Evolutionary conservation across 2,113 vertebrate species (phyloP), one percentile per base, ranked within the genome.

Genomic region (Lota lota): DNA sequence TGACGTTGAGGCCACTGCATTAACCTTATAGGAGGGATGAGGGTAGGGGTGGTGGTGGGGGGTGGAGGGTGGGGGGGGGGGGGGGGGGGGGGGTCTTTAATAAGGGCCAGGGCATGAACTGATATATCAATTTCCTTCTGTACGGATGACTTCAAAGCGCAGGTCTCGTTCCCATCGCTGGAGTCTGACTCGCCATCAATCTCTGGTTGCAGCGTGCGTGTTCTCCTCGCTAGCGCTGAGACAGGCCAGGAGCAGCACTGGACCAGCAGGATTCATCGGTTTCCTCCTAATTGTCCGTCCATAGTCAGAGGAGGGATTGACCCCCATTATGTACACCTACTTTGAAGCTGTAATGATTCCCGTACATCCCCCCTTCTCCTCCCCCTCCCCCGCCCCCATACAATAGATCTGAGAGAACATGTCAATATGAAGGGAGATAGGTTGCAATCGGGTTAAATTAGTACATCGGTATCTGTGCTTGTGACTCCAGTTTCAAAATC

Each of bases 91-190:
- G 93, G 93, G 16, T 91, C 92, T 90, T 90, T 91, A 95, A 95
- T 94, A 95, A 94, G 93, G 95, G 95, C 94, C 91, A 93, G 92
- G 92, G 94, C 92, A 97, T 96, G 95, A 88, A 93, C 89, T 90
- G 93, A 95, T 91, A 94, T 96, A 96, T 97, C 95, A 93, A 93
- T 96, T 97, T 96, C 93, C 95, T 90, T 93, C 93, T 93, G 92
- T 94, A 93, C 85, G 94, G 89, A 91, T 72, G 88, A 96, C 95
- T 98, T 98, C 95, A 98, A 98, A 99, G 95, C 77, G 90, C 76
- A 75, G 77, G 91, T 84, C 91, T 93, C 85, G 86, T 88, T 93
- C 93, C 93, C 89, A 81, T 92, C 85, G 83, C 92, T 93, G 90
- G 91, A 88, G 92, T 94, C 53, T 56, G 53, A n/a, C 91, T 89